phyloP scores from a whole-genome alignment of 2,797 vertebrate genomes.

The Carapus acus region DNA sequence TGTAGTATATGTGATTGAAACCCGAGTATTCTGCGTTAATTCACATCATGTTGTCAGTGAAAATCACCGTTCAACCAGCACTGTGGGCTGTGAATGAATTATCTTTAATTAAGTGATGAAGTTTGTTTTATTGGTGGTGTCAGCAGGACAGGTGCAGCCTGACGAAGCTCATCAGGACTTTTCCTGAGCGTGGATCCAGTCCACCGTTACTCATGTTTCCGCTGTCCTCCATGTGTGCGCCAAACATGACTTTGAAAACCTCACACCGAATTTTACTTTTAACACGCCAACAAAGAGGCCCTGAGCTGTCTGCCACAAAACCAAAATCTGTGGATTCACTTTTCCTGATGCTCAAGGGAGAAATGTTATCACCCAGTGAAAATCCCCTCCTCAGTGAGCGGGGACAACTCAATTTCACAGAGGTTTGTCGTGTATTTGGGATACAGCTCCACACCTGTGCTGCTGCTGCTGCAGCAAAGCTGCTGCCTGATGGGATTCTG shows the following conservation, averaged over 20 bases:
- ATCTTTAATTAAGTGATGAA: background rate
- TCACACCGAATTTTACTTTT: background rate
- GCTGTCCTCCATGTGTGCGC: background rate
- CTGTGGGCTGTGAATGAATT: too few species aligned
- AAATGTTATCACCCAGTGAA: background rate
- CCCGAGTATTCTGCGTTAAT: background rate
- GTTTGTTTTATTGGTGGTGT: background rate
- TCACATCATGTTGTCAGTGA: background rate
- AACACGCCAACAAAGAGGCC: background rate
- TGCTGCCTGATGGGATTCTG: background rate
- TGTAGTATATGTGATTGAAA: constrained; percentile 18
- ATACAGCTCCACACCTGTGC: background rate
- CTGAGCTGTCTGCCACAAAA: background rate
- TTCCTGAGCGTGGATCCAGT: background rate
- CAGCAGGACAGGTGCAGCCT: background rate
- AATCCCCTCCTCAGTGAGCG: background rate
- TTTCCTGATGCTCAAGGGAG: background rate
- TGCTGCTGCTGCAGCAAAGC: background rate
- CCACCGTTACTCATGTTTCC: background rate
- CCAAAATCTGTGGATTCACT: background rate
- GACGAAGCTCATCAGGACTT: background rate
- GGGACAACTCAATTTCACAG: background rate
- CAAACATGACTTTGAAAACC: background rate
- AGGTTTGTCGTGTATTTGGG: background rate
- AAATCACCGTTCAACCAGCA: background rate